Percentiles rank a stretch among this genome's conserved stretches.
Evolutionary conservation across 1,140 invertebrate genomes (phyloP).

Genomic region (Neoseiulus cucumeris): DNA sequence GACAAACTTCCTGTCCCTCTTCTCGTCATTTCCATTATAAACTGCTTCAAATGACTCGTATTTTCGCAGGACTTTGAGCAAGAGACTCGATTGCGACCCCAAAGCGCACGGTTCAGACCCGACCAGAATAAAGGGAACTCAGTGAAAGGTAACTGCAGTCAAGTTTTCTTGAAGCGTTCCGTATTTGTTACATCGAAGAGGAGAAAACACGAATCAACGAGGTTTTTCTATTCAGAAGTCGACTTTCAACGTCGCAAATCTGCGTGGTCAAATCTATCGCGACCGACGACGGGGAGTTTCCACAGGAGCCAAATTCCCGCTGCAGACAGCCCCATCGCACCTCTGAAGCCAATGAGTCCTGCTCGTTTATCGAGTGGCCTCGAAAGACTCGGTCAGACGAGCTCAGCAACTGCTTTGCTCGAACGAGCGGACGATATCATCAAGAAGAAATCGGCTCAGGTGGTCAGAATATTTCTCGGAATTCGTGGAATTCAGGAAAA

Average conservation of each 20-base stretch:
- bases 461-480: not conserved
- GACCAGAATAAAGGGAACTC: no score
- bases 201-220: no score
- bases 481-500: not conserved
- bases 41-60: no score
- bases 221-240: not conserved
- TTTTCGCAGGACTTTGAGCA: no score
- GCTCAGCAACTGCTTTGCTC: not conserved
- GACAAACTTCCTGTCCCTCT: no score
- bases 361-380: no score
- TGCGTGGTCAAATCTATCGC: not conserved
- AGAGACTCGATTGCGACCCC: no score
- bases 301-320: not conserved
- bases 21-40: no score
- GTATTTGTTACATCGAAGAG: no score
- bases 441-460: not conserved
- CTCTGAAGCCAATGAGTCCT: not conserved
- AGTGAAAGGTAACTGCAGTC: no score
- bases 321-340: not conserved
- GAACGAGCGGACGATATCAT: slow-evolving; percentile 6
- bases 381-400: not conserved
- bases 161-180: no score
- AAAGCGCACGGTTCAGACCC: no score
- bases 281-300: not conserved
- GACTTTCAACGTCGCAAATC: not conserved